Percentiles rank a stretch among this genome's conserved stretches.
phyloP scores from a whole-genome alignment of 2,888 invertebrate genomes.

The Phalera bucephala region DNA sequence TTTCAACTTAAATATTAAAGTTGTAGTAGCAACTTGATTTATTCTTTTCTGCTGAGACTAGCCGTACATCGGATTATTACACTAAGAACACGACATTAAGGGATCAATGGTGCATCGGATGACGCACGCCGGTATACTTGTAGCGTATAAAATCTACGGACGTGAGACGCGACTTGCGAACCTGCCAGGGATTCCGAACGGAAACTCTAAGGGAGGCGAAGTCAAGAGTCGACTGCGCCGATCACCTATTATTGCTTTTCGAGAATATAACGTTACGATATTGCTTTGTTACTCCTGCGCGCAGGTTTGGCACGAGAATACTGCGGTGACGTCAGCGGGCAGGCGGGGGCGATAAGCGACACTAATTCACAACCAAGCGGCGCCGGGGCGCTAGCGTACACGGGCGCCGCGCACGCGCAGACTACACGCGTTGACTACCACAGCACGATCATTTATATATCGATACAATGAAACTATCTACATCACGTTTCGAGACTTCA shows the following conservation, averaged over 20 bases:
- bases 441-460: too few species aligned
- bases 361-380: conserved; percentile 74
- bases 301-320: conserved; percentile 60
- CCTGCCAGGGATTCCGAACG: background rate
- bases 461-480: too few species aligned
- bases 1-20: too few species aligned
- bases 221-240: conserved; percentile 14
- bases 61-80: too few species aligned
- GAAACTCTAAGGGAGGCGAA: conserved; percentile 25
- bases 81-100: too few species aligned
- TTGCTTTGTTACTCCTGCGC: conserved; percentile 58
- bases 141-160: conserved; percentile 11
- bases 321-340: conserved; percentile 32
- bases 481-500: too few species aligned
- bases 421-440: too few species aligned
- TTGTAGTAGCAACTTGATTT: too few species aligned
- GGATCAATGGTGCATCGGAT: conserved; percentile 11
- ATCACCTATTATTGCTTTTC: conserved; percentile 32
- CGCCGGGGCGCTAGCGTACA: conserved; percentile 33
- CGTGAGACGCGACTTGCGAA: conserved; percentile 12
- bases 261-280: conserved; percentile 49
- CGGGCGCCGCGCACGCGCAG: conserved; percentile 7
- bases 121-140: background rate
- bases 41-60: too few species aligned
- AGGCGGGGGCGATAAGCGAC: conserved; percentile 45